A percentile compares a stretch with the other conserved stretches of the same genome.
phyloP scores from a whole-genome alignment of 2,888 invertebrate genomes.

The Drosophila recens region DNA sequence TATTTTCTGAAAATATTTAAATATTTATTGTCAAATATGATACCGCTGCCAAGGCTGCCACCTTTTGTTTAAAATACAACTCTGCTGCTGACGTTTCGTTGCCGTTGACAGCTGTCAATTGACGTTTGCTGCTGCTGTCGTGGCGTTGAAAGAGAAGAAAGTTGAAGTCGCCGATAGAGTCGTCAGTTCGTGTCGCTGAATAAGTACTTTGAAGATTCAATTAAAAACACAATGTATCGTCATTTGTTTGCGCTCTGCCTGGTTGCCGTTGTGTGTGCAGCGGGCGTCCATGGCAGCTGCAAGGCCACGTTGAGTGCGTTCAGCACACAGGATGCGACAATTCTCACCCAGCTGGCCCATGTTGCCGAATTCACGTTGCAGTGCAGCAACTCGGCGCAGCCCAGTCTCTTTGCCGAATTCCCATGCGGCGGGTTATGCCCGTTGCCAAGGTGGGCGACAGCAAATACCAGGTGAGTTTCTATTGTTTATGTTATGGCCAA shows the following conservation, averaged over 20 bases:
- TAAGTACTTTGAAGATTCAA: constrained; percentile 15
- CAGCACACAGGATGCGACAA: constrained; percentile 96
- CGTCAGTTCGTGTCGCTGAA: constrained; percentile 1
- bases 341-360: constrained; percentile 95
- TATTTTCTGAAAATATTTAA: no score
- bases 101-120: constrained; percentile 55
- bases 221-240: constrained; percentile 68
- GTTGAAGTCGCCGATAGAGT: constrained; percentile 31
- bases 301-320: constrained; percentile 92
- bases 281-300: constrained; percentile 84
- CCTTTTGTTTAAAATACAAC: neutral
- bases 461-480: constrained; percentile 91
- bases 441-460: constrained; percentile 92
- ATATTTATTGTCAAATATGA: no score
- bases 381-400: constrained; percentile 90
- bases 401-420: constrained; percentile 95
- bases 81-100: constrained; percentile 48
- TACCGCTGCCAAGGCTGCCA: no score
- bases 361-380: constrained; percentile 95
- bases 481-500: no score
- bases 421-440: constrained; percentile 92
- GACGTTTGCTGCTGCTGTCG: constrained; percentile 78
- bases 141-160: constrained; percentile 69
- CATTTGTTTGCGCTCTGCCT: constrained; percentile 68
- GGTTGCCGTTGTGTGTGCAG: constrained; percentile 58